Base-by-base conservation (phyloP, 2,113 vertebrate genomes). In the Cercopithecus mona region DNA sequence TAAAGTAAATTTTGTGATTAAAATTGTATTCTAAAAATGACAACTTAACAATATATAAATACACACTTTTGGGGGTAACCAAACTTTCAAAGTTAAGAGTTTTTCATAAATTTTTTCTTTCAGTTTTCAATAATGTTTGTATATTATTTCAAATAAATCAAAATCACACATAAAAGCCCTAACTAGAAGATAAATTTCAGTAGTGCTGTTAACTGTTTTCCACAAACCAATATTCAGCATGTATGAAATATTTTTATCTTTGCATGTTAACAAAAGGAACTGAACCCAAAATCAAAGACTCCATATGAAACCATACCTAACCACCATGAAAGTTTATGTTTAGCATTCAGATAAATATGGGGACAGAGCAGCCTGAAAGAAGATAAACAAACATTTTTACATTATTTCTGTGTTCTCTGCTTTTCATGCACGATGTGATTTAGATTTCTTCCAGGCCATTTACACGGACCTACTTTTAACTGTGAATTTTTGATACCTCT, bases 371-470 rank as follows among this genome's bases (percentile, higher is more conserved):
- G 82, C 5, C 48, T 55, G 94, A 96, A 98, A 97, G 93, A 52
- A 87, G 4, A 79, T 35, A 94, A 97, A 98, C 30, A 13, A 7
- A 90, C 97, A 94, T 95, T 96, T 52, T 96, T 97, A 38, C 35
- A 94, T 96, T 97, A 90, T 96, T 97, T 96, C 61, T 96, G 6
- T 97, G 40, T 66, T 97, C 85, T 92, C 12, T 97, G 27, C 8
- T 97, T 98, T 98, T 97, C 91, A 97, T 97, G 94, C 76, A 0
- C 98, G 97, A 82, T 87, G 79, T 95, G 52, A 93, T 97, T 94
- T 97, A 94, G 78, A 98, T 98, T 98, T 96, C 96, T 98, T 98
- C 96, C 90, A 97, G 98, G 96, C 75, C 97, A 97, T 98, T 98
- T 98, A 97, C 38, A 48, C 17, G 98, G 95, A 96, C 96, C 94